phyloP scores from a whole-genome alignment of 2,113 vertebrate genomes.

The Labeo rohita region DNA sequence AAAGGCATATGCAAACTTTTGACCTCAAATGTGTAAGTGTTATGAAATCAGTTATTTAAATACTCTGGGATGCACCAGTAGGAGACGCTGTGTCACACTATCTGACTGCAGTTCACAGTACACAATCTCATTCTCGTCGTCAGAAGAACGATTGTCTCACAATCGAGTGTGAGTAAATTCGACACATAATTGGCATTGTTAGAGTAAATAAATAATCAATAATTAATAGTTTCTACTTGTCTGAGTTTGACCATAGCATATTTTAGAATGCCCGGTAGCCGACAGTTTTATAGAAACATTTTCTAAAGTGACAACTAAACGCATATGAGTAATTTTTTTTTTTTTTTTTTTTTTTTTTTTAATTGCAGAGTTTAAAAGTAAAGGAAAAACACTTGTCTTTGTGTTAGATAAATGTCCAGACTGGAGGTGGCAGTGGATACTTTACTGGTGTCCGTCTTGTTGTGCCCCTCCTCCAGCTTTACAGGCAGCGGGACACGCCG shows the following conservation, averaged over 20 bases:
- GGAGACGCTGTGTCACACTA: not conserved
- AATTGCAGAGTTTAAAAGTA: not conserved
- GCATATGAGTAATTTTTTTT: not conserved
- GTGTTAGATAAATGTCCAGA: not conserved
- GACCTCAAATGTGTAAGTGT: not conserved
- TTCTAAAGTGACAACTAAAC: not conserved
- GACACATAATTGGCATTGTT: not conserved
- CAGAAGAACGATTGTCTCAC: not conserved
- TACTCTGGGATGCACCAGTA: not conserved
- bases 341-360: not conserved
- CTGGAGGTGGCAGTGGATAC: slow-evolving; percentile 12
- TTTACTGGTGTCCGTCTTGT: not conserved
- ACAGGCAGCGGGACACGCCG: not conserved
- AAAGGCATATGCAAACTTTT: no score
- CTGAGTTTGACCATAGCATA: not conserved
- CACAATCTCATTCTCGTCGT: not conserved
- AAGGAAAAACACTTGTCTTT: not conserved
- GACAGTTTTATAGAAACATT: not conserved
- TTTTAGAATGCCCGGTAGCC: not conserved
- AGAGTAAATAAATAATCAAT: not conserved
- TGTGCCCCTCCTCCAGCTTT: slow-evolving; percentile 9
- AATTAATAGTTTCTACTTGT: not conserved
- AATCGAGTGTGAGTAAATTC: not conserved
- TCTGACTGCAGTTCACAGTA: not conserved
- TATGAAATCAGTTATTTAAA: not conserved